Conservation (phyloP, 2,888 invertebrate genomes). For the Aelia acuminata region DNA sequence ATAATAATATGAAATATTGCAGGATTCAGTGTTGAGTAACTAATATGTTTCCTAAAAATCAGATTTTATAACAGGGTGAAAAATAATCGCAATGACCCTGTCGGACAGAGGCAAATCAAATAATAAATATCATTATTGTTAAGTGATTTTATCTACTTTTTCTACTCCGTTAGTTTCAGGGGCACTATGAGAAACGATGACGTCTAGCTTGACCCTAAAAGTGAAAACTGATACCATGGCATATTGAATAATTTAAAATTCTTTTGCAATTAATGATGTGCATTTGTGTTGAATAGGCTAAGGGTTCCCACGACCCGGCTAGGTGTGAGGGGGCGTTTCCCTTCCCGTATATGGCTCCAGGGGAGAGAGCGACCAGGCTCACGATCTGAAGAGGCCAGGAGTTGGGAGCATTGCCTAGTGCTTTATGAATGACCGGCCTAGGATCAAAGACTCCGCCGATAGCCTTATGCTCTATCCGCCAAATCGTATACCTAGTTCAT, state of each 20-base stretch:
- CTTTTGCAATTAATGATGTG: slow-evolving; percentile 11
- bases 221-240: background rate
- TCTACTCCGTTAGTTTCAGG: no score
- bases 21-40: no score
- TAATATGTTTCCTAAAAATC: no score
- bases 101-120: no score
- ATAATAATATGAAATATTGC: no score
- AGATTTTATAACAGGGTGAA: no score
- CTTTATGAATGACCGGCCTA: slow-evolving; percentile 11
- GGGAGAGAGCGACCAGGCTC: slow-evolving; percentile 46
- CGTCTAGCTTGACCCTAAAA: background rate
- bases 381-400: slow-evolving; percentile 26
- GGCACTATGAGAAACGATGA: background rate
- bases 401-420: slow-evolving; percentile 29
- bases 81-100: no score
- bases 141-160: no score
- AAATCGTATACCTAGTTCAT: background rate
- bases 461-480: background rate
- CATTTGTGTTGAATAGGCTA: slow-evolving; percentile 41
- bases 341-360: background rate
- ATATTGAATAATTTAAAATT: background rate
- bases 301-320: slow-evolving; percentile 32
- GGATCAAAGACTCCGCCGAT: background rate
- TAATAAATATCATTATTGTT: no score
- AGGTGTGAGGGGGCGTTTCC: slow-evolving; percentile 18